Evolutionary conservation across 2,113 vertebrate genomes (phyloP).

Genomic region (Thinocorus orbignyianus): DNA sequence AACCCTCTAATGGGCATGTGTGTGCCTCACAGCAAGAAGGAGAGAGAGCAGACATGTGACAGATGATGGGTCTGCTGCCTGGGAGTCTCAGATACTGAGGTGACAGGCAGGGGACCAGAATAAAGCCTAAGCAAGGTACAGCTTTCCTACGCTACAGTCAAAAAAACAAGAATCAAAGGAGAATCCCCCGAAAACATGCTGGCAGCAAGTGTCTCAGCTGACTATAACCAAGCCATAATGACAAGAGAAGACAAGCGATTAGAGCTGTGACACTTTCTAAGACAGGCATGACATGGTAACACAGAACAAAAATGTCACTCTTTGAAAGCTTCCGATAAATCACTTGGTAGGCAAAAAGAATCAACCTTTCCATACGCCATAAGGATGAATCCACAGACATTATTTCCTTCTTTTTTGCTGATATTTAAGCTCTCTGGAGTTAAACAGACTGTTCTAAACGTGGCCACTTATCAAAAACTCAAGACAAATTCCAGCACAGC

Average conservation of each 20-base stretch:
- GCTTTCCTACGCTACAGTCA: not conserved
- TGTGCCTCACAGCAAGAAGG: not conserved
- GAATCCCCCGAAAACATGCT: not conserved
- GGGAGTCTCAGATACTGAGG: not conserved
- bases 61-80: not conserved
- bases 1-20: not conserved
- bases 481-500: not conserved
- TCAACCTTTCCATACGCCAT: not conserved
- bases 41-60: not conserved
- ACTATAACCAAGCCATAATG: not conserved
- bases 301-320: not conserved
- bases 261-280: not conserved
- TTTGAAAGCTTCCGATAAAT: conserved; percentile 23
- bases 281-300: conserved; percentile 17
- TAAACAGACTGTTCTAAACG: not conserved
- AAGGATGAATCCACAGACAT: not conserved
- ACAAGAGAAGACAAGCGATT: conserved; percentile 32
- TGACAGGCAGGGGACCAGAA: not conserved
- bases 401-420: not conserved
- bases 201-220: not conserved
- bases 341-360: not conserved
- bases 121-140: not conserved
- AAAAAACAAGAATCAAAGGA: not conserved
- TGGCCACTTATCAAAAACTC: not conserved
- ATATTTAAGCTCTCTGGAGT: not conserved